Evolutionary conservation across 2,888 invertebrate genomes (phyloP).

Genomic region (Acleris holmiana): DNA sequence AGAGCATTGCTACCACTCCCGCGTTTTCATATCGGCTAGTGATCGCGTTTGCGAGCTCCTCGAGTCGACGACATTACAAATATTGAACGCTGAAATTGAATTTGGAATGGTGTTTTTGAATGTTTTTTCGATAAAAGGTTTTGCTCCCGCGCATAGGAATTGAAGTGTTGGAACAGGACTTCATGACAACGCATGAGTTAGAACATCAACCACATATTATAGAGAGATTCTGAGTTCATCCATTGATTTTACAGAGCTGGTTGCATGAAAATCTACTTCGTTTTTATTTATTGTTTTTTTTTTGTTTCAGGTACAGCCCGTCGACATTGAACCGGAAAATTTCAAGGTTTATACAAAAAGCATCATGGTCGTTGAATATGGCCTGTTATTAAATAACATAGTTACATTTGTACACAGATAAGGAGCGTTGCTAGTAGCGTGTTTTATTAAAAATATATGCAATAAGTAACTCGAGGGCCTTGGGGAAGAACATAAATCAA

Average conservation of each 20-base stretch:
- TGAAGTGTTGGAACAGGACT: conserved; percentile 15
- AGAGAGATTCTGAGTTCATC: no score
- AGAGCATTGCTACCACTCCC: conserved; percentile 56
- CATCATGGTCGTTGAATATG: neutral
- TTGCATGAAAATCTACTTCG: no score
- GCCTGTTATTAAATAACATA: neutral
- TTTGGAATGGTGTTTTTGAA: conserved; percentile 57
- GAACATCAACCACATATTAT: neutral
- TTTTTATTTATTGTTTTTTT: neutral
- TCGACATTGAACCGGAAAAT: neutral
- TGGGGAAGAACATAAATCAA: neutral
- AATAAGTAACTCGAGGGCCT: neutral
- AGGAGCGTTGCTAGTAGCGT: neutral
- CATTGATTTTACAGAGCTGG: no score
- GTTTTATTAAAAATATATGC: neutral
- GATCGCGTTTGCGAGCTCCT: conserved; percentile 49
- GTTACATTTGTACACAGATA: neutral
- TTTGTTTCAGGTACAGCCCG: conserved; percentile 30
- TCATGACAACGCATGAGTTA: conserved; percentile 2
- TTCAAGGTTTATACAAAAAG: neutral
- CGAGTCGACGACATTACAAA: conserved; percentile 56
- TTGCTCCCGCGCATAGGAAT: conserved; percentile 27
- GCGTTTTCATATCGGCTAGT: conserved; percentile 56
- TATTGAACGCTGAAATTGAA: conserved; percentile 62
- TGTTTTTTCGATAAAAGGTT: conserved; percentile 38